Evolutionary conservation across 2,113 vertebrate genomes (phyloP).

Genomic region (Bagarius yarrelli): DNA sequence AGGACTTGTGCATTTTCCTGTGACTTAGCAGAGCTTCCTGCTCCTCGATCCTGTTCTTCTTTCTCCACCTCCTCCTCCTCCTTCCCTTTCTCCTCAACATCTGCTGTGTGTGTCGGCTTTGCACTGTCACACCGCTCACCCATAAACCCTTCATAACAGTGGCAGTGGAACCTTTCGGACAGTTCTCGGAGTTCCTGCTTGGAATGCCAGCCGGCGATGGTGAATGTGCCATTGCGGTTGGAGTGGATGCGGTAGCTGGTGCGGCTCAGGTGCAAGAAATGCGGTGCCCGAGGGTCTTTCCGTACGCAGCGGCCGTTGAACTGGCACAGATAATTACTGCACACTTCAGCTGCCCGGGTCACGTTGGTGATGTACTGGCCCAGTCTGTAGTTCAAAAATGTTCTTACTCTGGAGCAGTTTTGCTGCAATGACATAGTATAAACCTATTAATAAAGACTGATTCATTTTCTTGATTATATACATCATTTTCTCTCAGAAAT

Average conservation of each 20-base stretch:
- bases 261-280: constrained; percentile 74
- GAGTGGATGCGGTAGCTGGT: constrained; percentile 64
- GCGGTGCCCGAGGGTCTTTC: constrained; percentile 58
- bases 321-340: constrained; percentile 71
- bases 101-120: constrained; percentile 44
- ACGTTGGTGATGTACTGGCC: constrained; percentile 74
- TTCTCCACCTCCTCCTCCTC: constrained; percentile 47
- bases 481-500: background rate
- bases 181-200: constrained; percentile 64
- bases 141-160: constrained; percentile 75
- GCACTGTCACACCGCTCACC: constrained; percentile 68
- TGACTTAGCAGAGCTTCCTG: constrained; percentile 35
- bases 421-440: constrained; percentile 56
- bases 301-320: constrained; percentile 67
- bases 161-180: constrained; percentile 70
- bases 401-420: constrained; percentile 73
- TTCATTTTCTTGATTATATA: background rate
- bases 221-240: constrained; percentile 60
- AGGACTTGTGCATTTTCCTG: constrained; percentile 8
- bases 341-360: constrained; percentile 72
- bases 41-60: constrained; percentile 33
- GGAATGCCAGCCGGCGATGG: constrained; percentile 65
- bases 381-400: constrained; percentile 68
- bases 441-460: background rate
- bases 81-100: constrained; percentile 37